Evolutionary conservation across 2,113 vertebrate genomes (phyloP).

Genomic region (Muscicapa adusta): DNA sequence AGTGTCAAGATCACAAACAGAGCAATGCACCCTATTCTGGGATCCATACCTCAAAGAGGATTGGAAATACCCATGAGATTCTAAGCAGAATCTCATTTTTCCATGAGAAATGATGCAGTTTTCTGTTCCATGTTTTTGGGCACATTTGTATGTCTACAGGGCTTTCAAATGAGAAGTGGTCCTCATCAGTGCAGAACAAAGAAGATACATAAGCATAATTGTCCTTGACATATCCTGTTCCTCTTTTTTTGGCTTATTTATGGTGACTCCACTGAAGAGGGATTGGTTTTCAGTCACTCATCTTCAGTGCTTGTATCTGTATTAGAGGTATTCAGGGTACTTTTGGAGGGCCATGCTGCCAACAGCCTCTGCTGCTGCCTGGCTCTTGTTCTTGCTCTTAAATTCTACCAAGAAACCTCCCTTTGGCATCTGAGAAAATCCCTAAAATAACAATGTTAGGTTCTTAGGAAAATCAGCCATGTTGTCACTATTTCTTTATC

Average conservation of each 20-base stretch:
- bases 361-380: neutral
- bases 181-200: neutral
- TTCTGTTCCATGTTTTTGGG: neutral
- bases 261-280: neutral
- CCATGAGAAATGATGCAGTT: neutral
- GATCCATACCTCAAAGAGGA: neutral
- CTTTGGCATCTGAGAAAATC: conserved; percentile 17
- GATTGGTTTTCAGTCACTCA: neutral
- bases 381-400: neutral
- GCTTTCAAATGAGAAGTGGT: neutral
- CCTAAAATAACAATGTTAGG: conserved; percentile 5
- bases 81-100: neutral
- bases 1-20: neutral
- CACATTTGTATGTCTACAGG: neutral
- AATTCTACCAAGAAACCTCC: conserved; percentile 17
- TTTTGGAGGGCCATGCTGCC: neutral
- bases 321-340: neutral
- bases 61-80: neutral
- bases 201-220: neutral
- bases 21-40: neutral
- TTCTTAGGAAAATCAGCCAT: conserved; percentile 37
- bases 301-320: neutral
- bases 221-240: neutral
- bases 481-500: conserved; percentile 27
- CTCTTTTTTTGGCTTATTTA: neutral